phyloP scores from a whole-genome alignment of 1,140 invertebrate species.

The Onthophagus taurus region DNA sequence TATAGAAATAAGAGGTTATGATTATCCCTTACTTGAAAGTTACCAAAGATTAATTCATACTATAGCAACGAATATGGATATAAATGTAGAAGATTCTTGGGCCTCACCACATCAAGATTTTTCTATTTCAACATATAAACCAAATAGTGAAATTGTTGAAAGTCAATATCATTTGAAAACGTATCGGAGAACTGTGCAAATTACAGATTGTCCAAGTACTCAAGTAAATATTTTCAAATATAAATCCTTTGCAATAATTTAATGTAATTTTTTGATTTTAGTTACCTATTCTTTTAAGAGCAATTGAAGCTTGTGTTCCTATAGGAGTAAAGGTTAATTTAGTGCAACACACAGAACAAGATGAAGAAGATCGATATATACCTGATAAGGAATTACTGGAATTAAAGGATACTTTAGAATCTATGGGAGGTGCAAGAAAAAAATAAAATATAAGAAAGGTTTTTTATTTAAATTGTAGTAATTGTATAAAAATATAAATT shows the following conservation, averaged over 20 bases:
- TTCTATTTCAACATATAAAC: slow-evolving; percentile 60
- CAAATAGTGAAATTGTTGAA: slow-evolving; percentile 52
- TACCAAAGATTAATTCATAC: slow-evolving; percentile 69
- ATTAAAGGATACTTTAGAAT: slow-evolving; percentile 58
- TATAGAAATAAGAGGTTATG: slow-evolving; percentile 71
- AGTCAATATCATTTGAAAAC: slow-evolving; percentile 60
- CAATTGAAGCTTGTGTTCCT: slow-evolving; percentile 60
- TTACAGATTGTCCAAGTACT: slow-evolving; percentile 34
- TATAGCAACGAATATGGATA: slow-evolving; percentile 58
- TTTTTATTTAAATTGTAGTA: too few relatives aligned
- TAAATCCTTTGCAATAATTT: background rate
- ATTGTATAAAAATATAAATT: too few relatives aligned
- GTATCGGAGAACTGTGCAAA: slow-evolving; percentile 70
- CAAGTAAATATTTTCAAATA: slow-evolving; percentile 19
- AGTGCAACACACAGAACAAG: slow-evolving; percentile 45
- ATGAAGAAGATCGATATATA: slow-evolving; percentile 61
- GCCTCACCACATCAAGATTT: slow-evolving; percentile 57
- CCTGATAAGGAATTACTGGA: slow-evolving; percentile 67
- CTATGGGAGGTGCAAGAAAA: slow-evolving; percentile 46
- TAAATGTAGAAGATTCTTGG: slow-evolving; percentile 71
- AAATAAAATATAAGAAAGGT: slow-evolving; percentile 27
- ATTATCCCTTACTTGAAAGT: slow-evolving; percentile 69
- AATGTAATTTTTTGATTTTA: slow-evolving; percentile 20
- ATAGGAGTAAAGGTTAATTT: slow-evolving; percentile 63
- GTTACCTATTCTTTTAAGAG: slow-evolving; percentile 55